Conservation (phyloP, 2,113 vertebrate genomes). For the Piprites chloris region DNA sequence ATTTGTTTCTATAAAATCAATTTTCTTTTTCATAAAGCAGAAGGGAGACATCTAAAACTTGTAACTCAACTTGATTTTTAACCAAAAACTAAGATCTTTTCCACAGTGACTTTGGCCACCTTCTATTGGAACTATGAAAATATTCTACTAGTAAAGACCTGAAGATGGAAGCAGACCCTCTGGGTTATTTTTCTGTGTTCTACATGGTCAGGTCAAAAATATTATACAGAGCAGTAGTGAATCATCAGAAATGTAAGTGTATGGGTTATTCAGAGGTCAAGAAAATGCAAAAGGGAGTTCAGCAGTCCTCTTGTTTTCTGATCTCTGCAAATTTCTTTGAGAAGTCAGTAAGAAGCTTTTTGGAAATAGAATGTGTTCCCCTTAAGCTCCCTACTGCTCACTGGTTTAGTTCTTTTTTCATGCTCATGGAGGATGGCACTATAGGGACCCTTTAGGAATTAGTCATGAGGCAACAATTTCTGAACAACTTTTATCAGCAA, state of each 20-base stretch:
- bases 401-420: background rate
- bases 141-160: background rate
- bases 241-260: background rate
- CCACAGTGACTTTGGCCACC: background rate
- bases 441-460: background rate
- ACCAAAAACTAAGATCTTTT: background rate
- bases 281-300: background rate
- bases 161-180: background rate
- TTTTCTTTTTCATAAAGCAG: background rate
- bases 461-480: background rate
- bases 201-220: background rate
- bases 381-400: background rate
- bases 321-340: background rate
- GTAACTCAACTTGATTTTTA: background rate
- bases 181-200: background rate
- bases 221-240: background rate
- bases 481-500: background rate
- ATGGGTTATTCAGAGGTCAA: background rate
- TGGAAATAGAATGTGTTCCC: background rate
- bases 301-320: background rate
- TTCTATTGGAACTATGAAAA: background rate
- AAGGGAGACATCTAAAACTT: background rate
- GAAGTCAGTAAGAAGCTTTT: background rate
- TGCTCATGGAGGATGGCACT: background rate
- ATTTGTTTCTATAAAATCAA: background rate